Evolutionary conservation across 2,797 vertebrate genomes (phyloP).

Genomic region (Thripadectes ignobilis): DNA sequence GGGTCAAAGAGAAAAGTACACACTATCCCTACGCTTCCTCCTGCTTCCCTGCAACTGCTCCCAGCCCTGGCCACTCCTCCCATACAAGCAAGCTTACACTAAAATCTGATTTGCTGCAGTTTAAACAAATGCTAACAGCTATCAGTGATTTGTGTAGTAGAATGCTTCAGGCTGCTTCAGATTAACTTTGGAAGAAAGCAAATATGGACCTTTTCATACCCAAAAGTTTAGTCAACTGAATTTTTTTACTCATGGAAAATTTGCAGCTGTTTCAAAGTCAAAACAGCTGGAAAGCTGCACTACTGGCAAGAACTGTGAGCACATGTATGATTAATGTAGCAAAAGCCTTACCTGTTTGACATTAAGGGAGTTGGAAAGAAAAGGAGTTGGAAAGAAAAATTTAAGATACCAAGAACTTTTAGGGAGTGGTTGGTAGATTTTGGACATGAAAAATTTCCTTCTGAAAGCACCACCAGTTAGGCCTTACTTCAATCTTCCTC

Average conservation of each 20-base stretch:
- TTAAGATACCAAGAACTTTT: not conserved
- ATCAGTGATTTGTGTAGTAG: not conserved
- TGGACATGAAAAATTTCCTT: not conserved
- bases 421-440: not conserved
- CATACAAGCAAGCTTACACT: not conserved
- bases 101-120: not conserved
- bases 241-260: not conserved
- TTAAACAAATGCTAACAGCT: not conserved
- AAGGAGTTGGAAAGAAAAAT: not conserved
- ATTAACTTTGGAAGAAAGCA: not conserved
- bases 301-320: not conserved
- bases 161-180: not conserved
- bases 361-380: not conserved
- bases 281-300: conserved; percentile 28
- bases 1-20: conserved; percentile 48
- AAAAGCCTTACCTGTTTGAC: not conserved
- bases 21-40: not conserved
- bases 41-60: not conserved
- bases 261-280: conserved; percentile 12
- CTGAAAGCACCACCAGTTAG: not conserved
- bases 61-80: not conserved
- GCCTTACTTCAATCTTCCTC: not conserved
- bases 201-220: not conserved
- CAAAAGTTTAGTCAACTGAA: not conserved
- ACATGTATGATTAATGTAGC: not conserved